Evolutionary conservation across 2,888 invertebrate species (phyloP).

Genomic region (Drosophila peninsularis): DNA sequence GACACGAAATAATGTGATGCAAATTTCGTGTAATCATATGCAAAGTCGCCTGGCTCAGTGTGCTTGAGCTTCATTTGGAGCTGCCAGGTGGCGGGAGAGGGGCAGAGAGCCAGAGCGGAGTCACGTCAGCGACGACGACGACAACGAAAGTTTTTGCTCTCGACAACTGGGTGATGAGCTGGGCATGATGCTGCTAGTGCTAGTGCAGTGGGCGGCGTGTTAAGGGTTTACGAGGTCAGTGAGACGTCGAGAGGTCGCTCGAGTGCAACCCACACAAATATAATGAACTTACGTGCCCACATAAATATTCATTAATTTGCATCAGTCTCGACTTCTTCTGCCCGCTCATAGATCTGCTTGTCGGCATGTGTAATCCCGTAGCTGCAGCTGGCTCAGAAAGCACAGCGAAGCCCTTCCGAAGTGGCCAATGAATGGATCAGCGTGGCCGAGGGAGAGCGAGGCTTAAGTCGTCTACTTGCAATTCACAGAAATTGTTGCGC

Average conservation of each 20-base stretch:
- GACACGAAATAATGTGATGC: slow-evolving; percentile 71
- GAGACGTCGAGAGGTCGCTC: slow-evolving; percentile 56
- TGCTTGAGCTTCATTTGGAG: slow-evolving; percentile 1
- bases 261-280: slow-evolving; percentile 29
- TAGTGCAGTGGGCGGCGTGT: slow-evolving; percentile 29
- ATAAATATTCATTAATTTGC: slow-evolving; percentile 65
- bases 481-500: slow-evolving; percentile 29
- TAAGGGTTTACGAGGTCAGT: slow-evolving; percentile 70
- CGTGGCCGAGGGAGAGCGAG: neutral
- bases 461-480: slow-evolving; percentile 26
- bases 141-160: slow-evolving; percentile 63
- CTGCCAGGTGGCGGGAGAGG: neutral
- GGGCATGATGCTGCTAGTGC: slow-evolving; percentile 6
- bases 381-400: slow-evolving; percentile 12
- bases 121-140: slow-evolving; percentile 35
- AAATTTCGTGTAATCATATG: slow-evolving; percentile 78
- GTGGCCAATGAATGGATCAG: slow-evolving; percentile 12
- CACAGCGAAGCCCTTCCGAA: slow-evolving; percentile 7
- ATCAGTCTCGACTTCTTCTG: slow-evolving; percentile 10
- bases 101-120: neutral
- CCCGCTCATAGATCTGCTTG: slow-evolving; percentile 19
- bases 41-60: slow-evolving; percentile 50
- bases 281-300: slow-evolving; percentile 50
- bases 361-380: neutral
- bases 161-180: slow-evolving; percentile 28